Base-by-base conservation (phyloP, 2,888 invertebrate species). In the Anorthoa munda region DNA sequence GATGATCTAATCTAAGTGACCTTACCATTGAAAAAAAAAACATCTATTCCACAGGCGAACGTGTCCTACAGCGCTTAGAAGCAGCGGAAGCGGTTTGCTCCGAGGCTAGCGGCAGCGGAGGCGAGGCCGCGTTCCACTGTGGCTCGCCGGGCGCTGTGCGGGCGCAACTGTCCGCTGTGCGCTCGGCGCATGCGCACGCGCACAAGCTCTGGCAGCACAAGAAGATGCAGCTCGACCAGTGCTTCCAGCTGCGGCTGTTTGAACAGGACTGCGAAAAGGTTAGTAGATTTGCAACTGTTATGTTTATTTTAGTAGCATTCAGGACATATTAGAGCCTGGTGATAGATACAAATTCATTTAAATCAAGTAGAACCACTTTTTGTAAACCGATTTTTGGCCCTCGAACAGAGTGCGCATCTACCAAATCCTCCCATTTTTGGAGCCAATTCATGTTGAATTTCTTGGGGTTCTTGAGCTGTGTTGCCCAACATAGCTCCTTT, bases 221-320 rank as follows among this genome's bases (percentile, higher is more conserved):
- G 92, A 98, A 99, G 92, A 97, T 98, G 89, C 98, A 99, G 93
- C 97, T 99, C 81, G 99, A 99, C 92, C 99, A 99, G 94, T 99
- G 99, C 92, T 99, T 99, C 92, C 99, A 99, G 93, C 97, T 99
- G 87, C 97, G 99, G 66, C 97, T 99, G 63, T 99, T 99, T 92
- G 99, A 99, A 94, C 99, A 99, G 93, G 99, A 99, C 93, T 99
- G 99, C 87, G 99, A 99, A 93, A 99, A 99, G 97, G 98, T 98
- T 70, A n/a, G 60, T 60, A 17, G 4, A 21, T 75, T 15, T 31
- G 7, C 31, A 7, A 31, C 7, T 7, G 31, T 26, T 26, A 26
- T 26, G 26, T 26, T 4, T 26, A 26, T 31, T 31, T 7, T 31
- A 0, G 31, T 7, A 31, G 31, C 7, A 31, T 7, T 31, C 31